Base-by-base conservation (phyloP, 2,888 invertebrate genomes). In the Cybosia mesomella region DNA sequence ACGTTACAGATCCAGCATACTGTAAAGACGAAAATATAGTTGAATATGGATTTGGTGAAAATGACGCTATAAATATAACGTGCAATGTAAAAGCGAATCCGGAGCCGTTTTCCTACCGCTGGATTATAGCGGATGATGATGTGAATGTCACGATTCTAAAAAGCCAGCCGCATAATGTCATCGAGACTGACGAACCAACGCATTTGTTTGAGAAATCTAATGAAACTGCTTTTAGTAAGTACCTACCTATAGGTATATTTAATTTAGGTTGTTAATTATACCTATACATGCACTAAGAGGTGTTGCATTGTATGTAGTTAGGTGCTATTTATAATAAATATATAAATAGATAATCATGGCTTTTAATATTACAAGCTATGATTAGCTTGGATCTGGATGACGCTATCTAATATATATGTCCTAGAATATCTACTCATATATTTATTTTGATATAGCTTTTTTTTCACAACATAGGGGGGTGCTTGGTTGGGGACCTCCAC, bases 21-120 rank as follows among this genome's bases (percentile, higher is more conserved):
- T 95, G 95, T 73, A 86, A 85, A 77, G 89, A 93, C 13, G 85
- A 87, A 54, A 83, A 68, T 9, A 73, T 85, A 53, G 73, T 84
- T 1, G 91, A 93, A 76, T 95, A 90, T 66, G 94, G 94, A 0
- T 72, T 94, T 0, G 89, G 86, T 2, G 89, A 90, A 57, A 87
- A 88, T 58, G 92, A 92, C 58, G 85, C 85, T 3, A 85, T 94
- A 54, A 92, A 94, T 72, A 80, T 95, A 69, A 92, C 91, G 0
- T 95, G 95, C 75, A 88, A 85, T 49, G 87, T 93, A 58, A 87
- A 83, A 54, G 86, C 87, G 2, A 92, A 91, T 70, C 95, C 95
- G 0, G 77, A 78, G 67, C 91, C 93, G 18, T 70, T 66, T 1
- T 75, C 85, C 4, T 94, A 90, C 80, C 88, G 89, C 61, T 95